phyloP scores from a whole-genome alignment of 2,113 vertebrate genomes.

The Hirundichthys speculiger region DNA sequence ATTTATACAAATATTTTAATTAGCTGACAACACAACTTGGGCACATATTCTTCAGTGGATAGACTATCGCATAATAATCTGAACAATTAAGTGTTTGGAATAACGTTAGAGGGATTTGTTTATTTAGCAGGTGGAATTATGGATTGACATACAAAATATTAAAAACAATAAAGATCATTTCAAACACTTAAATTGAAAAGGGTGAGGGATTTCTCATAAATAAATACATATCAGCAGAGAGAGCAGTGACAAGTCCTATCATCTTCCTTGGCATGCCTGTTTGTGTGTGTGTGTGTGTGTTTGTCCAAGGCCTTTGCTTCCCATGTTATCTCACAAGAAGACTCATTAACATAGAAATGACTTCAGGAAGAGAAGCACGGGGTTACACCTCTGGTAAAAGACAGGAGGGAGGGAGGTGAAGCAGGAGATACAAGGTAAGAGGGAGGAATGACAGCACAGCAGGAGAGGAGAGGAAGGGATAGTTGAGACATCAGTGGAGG shows the following conservation, averaged over 20 bases:
- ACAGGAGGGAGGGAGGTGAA: slow-evolving; percentile 31
- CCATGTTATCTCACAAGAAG: slow-evolving; percentile 79
- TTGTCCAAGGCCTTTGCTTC: slow-evolving; percentile 59
- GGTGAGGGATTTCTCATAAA: too few species aligned
- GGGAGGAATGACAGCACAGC: slow-evolving; percentile 1
- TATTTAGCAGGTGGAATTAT: neutral
- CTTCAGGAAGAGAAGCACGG: slow-evolving; percentile 78
- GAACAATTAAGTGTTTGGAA: neutral
- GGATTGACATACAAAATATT: neutral
- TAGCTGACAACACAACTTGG: neutral
- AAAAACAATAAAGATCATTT: slow-evolving; percentile 34
- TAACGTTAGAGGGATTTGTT: neutral
- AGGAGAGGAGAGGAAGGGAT: slow-evolving; percentile 3
- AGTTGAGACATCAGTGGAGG: neutral
- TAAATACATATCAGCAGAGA: slow-evolving; percentile 71
- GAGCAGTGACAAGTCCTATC: slow-evolving; percentile 69
- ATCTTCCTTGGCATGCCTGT: slow-evolving; percentile 51
- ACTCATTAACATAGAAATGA: slow-evolving; percentile 87
- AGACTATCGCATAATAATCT: neutral
- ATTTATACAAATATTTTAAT: neutral
- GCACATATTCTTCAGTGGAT: neutral
- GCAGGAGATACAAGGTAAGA: neutral
- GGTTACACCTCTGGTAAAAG: slow-evolving; percentile 66
- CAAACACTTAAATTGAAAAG: slow-evolving; percentile 59
- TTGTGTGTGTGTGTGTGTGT: slow-evolving; percentile 22